Conservation (phyloP, 2,113 vertebrate genomes). For the Setophaga coronata region DNA sequence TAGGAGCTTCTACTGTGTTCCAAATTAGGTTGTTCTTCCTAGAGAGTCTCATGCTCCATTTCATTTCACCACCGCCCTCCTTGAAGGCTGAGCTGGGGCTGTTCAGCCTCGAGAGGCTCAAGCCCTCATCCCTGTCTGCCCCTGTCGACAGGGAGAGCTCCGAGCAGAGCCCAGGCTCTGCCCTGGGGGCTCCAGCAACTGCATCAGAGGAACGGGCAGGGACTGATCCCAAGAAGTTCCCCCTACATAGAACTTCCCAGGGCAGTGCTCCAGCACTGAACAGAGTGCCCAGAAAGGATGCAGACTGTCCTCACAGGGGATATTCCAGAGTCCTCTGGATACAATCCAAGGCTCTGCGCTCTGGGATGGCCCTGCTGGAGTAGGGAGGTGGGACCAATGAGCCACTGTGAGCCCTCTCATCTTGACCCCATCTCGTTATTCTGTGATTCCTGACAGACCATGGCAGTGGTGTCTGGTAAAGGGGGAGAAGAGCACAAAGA, state of each 20-base stretch:
- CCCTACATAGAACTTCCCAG: neutral
- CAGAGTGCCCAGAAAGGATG: neutral
- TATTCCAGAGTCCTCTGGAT: neutral
- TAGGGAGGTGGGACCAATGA: neutral
- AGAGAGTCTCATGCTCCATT: fast-evolving
- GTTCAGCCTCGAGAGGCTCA: neutral
- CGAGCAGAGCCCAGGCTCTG: neutral
- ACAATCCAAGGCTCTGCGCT: neutral
- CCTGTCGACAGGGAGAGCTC: neutral
- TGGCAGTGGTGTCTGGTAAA: too few relatives aligned
- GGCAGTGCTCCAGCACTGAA: neutral
- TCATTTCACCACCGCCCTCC: neutral
- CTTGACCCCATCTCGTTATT: too few relatives aligned
- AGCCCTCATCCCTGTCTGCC: too few relatives aligned
- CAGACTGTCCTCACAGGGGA: too few relatives aligned
- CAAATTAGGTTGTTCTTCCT: neutral
- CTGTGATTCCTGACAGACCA: too few relatives aligned
- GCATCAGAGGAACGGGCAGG: neutral
- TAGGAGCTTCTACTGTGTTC: neutral
- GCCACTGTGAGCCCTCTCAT: neutral
- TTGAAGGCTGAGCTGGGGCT: neutral
- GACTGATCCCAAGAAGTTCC: neutral
- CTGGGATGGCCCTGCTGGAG: too few relatives aligned
- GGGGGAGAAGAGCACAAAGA: neutral
- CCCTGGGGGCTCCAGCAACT: neutral